Conservation (phyloP, 2,113 vertebrate genomes). For the Colistium nudipinnis region DNA sequence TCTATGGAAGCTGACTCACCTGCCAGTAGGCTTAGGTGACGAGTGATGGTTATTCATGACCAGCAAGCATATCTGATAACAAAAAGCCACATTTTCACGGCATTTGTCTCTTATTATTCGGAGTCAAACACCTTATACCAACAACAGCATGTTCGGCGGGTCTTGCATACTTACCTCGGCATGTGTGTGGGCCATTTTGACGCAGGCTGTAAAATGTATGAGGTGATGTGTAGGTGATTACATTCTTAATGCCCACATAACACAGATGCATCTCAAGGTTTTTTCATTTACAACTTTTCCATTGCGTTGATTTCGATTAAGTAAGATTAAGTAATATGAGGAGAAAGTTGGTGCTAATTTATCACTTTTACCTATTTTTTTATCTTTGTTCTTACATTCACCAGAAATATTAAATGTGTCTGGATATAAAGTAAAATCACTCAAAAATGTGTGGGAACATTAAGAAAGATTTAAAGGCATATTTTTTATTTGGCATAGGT, state of each 20-base stretch:
- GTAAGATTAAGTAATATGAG: too few species aligned
- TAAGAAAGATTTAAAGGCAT: background rate
- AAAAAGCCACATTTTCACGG: conserved; percentile 11
- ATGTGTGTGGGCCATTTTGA: background rate
- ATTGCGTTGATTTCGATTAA: too few species aligned
- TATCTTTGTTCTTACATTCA: background rate
- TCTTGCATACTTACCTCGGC: background rate
- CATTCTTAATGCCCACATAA: background rate
- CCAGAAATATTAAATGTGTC: background rate
- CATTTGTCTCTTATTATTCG: background rate
- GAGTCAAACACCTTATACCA: background rate
- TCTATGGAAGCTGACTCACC: conserved; percentile 21
- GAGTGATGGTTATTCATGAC: conserved; percentile 9
- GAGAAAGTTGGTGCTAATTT: too few species aligned
- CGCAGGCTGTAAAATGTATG: background rate
- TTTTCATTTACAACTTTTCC: too few species aligned
- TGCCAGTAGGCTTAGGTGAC: conserved; percentile 5
- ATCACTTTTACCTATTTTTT: background rate
- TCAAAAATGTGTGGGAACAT: background rate
- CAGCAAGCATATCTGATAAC: conserved; percentile 1
- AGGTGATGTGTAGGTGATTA: background rate
- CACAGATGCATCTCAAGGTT: background rate
- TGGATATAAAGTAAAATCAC: background rate
- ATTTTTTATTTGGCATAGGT: background rate
- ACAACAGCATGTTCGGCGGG: background rate